Percentiles rank a stretch among this genome's conserved stretches.
Conservation (phyloP, 2,797 vertebrate species). For the Myotis pilosus region DNA sequence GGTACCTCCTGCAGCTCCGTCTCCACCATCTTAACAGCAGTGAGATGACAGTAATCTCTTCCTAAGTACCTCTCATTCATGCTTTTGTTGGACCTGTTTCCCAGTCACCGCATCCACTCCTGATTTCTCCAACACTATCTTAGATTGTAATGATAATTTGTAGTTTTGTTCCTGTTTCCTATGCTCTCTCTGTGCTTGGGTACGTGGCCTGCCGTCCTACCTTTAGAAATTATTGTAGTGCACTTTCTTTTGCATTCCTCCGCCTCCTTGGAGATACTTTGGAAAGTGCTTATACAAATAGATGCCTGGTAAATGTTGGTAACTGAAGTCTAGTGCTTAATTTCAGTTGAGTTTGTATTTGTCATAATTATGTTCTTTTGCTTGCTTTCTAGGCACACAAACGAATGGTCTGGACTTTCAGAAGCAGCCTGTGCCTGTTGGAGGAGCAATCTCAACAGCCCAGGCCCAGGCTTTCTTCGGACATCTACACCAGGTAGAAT, state of each 20-base stretch:
- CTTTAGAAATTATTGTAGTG: background rate
- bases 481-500: constrained; percentile 96
- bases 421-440: constrained; percentile 93
- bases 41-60: background rate
- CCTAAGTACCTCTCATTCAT: background rate
- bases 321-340: background rate
- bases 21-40: background rate
- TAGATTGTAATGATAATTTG: background rate
- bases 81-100: background rate
- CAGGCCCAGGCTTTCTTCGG: constrained; percentile 97
- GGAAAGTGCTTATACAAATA: background rate
- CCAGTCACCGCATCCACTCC: background rate
- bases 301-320: background rate
- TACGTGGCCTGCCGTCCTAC: background rate
- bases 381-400: constrained; percentile 91
- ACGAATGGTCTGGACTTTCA: constrained; percentile 99
- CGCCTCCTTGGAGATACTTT: background rate
- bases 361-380: background rate
- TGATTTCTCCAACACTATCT: background rate
- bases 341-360: constrained; percentile 3
- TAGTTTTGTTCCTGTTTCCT: background rate
- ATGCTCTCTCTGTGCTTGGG: background rate
- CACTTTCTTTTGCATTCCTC: background rate
- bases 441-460: constrained; percentile 95
- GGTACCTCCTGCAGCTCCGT: background rate